Base-by-base conservation (phyloP, 2,113 vertebrate genomes). In the Eulacestoma nigropectus region DNA sequence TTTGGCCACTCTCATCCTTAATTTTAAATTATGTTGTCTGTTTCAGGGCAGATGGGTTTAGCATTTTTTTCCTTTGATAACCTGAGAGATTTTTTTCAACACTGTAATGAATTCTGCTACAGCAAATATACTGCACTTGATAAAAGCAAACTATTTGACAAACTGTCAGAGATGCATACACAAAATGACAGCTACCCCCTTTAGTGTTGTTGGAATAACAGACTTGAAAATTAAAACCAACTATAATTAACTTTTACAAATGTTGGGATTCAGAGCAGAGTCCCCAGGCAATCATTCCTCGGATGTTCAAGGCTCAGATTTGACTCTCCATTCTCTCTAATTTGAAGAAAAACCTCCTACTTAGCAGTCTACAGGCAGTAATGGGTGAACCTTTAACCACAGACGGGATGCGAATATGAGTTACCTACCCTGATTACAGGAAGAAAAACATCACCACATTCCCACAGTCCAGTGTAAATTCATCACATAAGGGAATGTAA, bases 171-270 rank as follows among this genome's bases (percentile, higher is more conserved):
- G 16, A 88, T 22, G 7, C 13, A 49, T n/a, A 53, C 44, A 67
- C 30, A 73, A 60, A 92, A 95, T 76, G n/a, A 68, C 74, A 92
- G n/a, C n/a, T 89, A 75, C 6, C 3, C 13, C 16, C 15, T 70
- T 86, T 41, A 67, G 25, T 84, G 11, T n/a, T 81, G 39, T 44
- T 41, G 62, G 33, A 89, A 56, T 32, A 87, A 70, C 13, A 15
- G 57, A 60, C 25, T 49, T 84, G 39, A 83, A 85, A 91, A 91
- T 75, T 44, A 84, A 83, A 84, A 75, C 4, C 14, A 68, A 26
- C 47, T 74, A 67, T 77, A 87, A 89, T 57, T 81, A 84, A 89
- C 30, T 84, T 94, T 62, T 87, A 83, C 13, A 76, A 79, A 88
- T 30, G 7, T 29, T 81, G 21, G 15, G 14, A 47, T 70, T 13